A percentile compares a stretch with the other conserved stretches of the same genome.
Evolutionary conservation across 2,113 vertebrate genomes (phyloP).

Genomic region (Pelvicachromis taeniatus): DNA sequence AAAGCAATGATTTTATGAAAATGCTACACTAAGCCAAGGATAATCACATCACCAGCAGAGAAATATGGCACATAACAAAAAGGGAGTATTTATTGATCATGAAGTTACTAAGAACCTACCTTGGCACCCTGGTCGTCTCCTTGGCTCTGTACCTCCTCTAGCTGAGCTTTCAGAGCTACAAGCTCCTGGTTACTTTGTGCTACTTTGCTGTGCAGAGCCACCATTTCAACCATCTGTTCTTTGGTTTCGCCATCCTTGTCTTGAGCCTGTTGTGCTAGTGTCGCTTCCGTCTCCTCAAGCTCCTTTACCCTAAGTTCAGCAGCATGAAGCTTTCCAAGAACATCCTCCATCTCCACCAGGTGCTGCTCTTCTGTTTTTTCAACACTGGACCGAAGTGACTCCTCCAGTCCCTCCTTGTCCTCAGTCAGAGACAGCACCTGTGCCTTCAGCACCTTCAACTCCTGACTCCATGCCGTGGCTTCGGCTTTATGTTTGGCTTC

Average conservation of each 20-base stretch:
- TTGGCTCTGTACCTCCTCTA: conserved; percentile 78
- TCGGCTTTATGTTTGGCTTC: conserved; percentile 72
- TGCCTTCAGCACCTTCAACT: conserved; percentile 73
- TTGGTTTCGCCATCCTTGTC: conserved; percentile 72
- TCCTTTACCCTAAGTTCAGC: conserved; percentile 89
- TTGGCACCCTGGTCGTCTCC: conserved; percentile 76
- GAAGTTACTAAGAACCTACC: conserved; percentile 75
- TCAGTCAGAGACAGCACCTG: conserved; percentile 72
- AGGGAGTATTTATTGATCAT: not conserved
- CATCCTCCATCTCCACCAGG: conserved; percentile 96
- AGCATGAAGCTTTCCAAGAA: conserved; percentile 87
- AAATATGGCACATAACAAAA: not conserved
- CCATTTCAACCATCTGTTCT: conserved; percentile 79
- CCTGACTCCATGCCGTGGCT: conserved; percentile 56
- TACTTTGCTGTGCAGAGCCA: conserved; percentile 76
- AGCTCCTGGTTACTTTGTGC: conserved; percentile 84
- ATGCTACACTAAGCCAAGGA: not conserved
- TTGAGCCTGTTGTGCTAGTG: conserved; percentile 72
- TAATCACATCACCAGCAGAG: not conserved
- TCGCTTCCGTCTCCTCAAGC: conserved; percentile 79
- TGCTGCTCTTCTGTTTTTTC: conserved; percentile 91
- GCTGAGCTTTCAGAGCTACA: conserved; percentile 75
- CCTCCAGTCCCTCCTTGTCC: conserved; percentile 84
- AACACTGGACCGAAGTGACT: conserved; percentile 77
- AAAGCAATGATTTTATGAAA: not conserved